phyloP scores from a whole-genome alignment of 2,113 vertebrate genomes.

The Aythya baeri region DNA sequence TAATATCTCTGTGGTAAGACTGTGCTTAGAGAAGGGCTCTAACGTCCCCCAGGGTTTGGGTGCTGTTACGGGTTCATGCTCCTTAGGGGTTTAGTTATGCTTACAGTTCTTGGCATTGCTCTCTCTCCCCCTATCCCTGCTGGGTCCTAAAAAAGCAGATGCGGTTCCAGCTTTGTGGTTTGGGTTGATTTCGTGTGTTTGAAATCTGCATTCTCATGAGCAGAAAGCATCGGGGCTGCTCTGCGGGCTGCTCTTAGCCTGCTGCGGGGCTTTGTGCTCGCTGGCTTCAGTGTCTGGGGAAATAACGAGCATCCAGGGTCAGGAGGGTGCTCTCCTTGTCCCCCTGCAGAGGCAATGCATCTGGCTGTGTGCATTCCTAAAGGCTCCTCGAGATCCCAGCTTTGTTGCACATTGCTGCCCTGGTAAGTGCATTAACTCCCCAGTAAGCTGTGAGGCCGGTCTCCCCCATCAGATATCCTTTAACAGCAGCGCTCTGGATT shows the following conservation, averaged over 20 bases:
- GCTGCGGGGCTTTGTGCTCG: background rate
- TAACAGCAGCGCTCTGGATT: background rate
- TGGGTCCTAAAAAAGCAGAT: background rate
- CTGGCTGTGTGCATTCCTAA: background rate
- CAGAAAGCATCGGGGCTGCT: background rate
- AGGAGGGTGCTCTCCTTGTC: background rate
- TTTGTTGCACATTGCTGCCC: background rate
- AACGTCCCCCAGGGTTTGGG: background rate
- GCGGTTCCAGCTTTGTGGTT: background rate
- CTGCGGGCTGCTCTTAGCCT: background rate
- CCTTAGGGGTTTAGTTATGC: background rate
- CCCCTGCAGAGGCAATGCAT: background rate
- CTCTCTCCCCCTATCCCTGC: background rate
- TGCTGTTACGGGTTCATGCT: background rate
- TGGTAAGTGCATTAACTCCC: background rate
- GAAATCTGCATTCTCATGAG: background rate
- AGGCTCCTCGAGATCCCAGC: background rate
- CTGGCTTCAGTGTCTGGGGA: background rate
- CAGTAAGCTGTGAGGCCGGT: fast-evolving
- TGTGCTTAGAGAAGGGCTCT: background rate
- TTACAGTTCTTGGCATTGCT: background rate
- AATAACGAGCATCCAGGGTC: fast-evolving
- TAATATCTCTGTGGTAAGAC: background rate
- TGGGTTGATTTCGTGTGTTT: background rate
- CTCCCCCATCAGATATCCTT: background rate